Base-by-base conservation (phyloP, 2,797 vertebrate genomes). In the Alectoris magna region DNA sequence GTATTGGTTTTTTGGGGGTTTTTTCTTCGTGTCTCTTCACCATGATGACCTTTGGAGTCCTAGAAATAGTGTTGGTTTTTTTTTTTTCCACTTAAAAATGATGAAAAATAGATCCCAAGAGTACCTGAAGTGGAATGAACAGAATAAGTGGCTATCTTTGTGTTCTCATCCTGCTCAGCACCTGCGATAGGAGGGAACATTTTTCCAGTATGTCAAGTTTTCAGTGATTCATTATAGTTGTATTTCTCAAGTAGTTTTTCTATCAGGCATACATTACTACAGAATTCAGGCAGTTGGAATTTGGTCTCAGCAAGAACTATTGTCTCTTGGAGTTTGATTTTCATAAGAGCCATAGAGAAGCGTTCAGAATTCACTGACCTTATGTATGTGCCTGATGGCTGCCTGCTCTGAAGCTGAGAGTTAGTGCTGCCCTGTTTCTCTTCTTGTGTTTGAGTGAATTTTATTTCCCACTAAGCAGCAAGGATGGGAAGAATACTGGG, bases 231-330 rank as follows among this genome's bases (percentile, higher is more conserved):
- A 9, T 56, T 85, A 44, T 41, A 43, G 11, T 24, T 31, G 0
- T 39, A 29, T 71, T 93, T 53, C 53, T 91, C 21, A 67, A 51
- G 58, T 5, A 79, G 36, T 46, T 87, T 80, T 79, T 80, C n/a
- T 21, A 1, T 46, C 79, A 58, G 59, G 19, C n/a, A 8, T 39
- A 13, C 51, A 8, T 70, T 79, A 14, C 31, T 60, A 27, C 41
- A 27, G 36, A 70, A 51, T 75, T 56, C 17, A 19, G n/a, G 26
- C 48, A 69, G 11, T 5, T 4, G 1, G 23, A 15, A 44, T 43
- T 74, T 79, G 49, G 26, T 53, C 49, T 53, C 26, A 27, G 16
- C 8, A 15, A 51, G 44, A 49, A 63, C 34, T 53, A 6, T 14
- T 77, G 27, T 31, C 31, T 72, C 38, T 36, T 12, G 13, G 51